Base-by-base conservation (phyloP, 2,797 vertebrate species). In the Enteromius trimaculatus region DNA sequence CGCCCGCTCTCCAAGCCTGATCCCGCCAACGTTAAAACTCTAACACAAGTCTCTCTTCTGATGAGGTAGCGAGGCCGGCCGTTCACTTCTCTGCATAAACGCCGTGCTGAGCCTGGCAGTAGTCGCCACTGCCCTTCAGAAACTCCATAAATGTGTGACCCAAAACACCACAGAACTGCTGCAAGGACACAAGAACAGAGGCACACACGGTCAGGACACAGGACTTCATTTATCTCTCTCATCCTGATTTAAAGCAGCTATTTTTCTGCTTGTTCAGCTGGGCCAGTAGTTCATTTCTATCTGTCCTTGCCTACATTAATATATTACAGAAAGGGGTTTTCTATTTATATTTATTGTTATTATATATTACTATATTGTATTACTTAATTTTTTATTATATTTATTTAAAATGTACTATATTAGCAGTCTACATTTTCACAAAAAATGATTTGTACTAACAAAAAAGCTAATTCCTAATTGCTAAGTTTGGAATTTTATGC, bases 141-240 rank as follows among this genome's bases (percentile, higher is more conserved):
- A 99, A 99, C 98, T 99, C 98, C 98, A 99, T 99, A 99, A 99
- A 99, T 99, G 98, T 99, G 97, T 97, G 97, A 99, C 98, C 98
- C 93, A 99, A 97, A 98, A 99, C 98, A 99, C 98, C 98, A 99
- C 98, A 97, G 97, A 99, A 99, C 97, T 99, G 98, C 98, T 99
- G 97, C 92, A 89, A 88, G 89, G 86, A 81, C 91, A 85, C 58
- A 87, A 82, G 84, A 55, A 81, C 60, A 88, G 19, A 85, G n/a
- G 55, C 19, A 58, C 21, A 68, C 29, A 34, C 11, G 9, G 47
- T 82, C 71, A 82, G 49, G 72, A 17, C n/a, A 72, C 42, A 81
- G 8, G 39, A 65, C 55, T 62, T 44, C 23, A 58, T 55, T 21
- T n/a, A 17, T 9, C 7, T 42, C 19, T 55, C 39, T 44, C 34